These are phyloP conservation scores for Bettongia penicillata DNA, from an alignment of 2,113 vertebrate species.

Conservation along the genomic window DNA sequence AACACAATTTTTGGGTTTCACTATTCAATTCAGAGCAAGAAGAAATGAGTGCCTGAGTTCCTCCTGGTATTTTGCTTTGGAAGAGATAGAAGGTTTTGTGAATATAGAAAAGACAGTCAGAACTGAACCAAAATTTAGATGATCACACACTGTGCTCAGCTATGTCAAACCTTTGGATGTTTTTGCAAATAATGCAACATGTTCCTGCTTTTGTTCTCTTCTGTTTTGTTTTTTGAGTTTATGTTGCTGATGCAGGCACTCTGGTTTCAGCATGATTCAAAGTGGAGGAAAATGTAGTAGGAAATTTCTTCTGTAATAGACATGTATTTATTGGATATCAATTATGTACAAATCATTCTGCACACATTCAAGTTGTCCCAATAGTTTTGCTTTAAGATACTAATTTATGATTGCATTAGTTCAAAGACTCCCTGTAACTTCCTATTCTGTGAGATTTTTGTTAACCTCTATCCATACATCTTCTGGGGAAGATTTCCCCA, in stretches of 20 bases:
- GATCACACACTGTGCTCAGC: not conserved
- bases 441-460: not conserved
- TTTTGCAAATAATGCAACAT: not conserved
- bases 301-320: not conserved
- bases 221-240: not conserved
- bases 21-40: not conserved
- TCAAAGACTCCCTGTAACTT: not conserved
- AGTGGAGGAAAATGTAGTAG: not conserved
- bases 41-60: not conserved
- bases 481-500: not conserved
- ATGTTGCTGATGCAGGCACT: not conserved
- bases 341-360: not conserved
- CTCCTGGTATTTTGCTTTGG: not conserved
- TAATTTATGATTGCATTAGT: not conserved
- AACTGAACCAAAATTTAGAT: not conserved
- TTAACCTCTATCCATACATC: not conserved
- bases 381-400: not conserved
- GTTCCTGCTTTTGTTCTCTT: not conserved
- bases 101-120: not conserved
- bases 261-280: not conserved
- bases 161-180: not conserved
- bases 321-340: not conserved
- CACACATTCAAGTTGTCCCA: not conserved
- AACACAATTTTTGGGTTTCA: not conserved
- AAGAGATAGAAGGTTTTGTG: not conserved